A percentile compares a stretch with the other conserved stretches of the same genome.
These are phyloP conservation scores for Sitobion miscanthi DNA, from an alignment of 1,140 invertebrate species.

Conservation along the genomic window DNA sequence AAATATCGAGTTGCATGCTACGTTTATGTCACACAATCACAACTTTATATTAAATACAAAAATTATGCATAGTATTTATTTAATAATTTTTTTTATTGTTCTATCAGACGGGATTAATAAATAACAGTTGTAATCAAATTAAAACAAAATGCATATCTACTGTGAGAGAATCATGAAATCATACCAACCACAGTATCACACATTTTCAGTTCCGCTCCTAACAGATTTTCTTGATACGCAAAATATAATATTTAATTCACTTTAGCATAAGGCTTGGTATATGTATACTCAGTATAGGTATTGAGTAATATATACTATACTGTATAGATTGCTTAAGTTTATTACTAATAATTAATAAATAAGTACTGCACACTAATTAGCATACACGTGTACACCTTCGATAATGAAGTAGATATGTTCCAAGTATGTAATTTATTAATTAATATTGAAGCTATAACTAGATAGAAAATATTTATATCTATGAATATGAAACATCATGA, in stretches of 20 bases:
- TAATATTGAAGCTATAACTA: not conserved
- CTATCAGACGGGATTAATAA: not conserved
- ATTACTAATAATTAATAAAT: not conserved
- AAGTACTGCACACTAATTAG: not conserved
- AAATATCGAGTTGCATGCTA: too few species aligned
- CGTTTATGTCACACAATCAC: too few species aligned
- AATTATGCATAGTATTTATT: too few species aligned
- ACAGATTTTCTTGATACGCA: not conserved
- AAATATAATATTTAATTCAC: not conserved
- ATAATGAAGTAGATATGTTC: not conserved
- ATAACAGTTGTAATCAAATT: not conserved
- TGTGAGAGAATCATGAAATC: not conserved
- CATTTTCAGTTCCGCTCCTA: not conserved
- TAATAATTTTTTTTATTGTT: not conserved
- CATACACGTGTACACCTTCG: not conserved
- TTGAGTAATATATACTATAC: not conserved
- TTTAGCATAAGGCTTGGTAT: too few species aligned
- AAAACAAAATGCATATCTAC: too few species aligned
- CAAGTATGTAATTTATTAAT: not conserved
- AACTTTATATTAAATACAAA: too few species aligned
- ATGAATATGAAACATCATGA: not conserved
- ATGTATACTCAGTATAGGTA: not conserved
- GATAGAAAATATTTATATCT: not conserved
- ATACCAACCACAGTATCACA: not conserved
- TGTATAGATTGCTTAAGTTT: not conserved